Percentiles rank a stretch among this genome's conserved stretches.
phyloP scores from a whole-genome alignment of 2,113 vertebrate species.

The Eptesicus fuscus region DNA sequence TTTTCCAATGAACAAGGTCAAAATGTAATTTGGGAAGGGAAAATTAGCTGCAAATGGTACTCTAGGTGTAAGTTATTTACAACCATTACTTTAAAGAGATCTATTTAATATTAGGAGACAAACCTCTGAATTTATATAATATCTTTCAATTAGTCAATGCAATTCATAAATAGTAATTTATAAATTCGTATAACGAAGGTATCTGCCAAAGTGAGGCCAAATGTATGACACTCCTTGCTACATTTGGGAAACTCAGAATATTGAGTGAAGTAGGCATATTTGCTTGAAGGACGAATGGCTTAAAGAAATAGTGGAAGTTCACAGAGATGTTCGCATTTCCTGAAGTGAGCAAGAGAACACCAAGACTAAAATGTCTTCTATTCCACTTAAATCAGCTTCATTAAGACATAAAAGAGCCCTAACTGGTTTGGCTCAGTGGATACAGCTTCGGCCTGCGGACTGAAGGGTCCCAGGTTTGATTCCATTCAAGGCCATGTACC shows the following conservation, averaged over 20 bases:
- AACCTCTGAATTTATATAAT: not conserved
- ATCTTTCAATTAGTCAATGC: not conserved
- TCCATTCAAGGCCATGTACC: too few relatives aligned
- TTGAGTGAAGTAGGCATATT: not conserved
- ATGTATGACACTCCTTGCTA: not conserved
- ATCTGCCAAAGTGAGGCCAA: not conserved
- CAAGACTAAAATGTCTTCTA: not conserved
- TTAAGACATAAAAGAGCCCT: not conserved
- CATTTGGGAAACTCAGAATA: not conserved
- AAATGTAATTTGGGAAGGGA: not conserved
- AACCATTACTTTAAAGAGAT: not conserved
- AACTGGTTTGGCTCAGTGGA: too few relatives aligned
- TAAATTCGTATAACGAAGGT: not conserved
- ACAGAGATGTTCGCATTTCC: not conserved
- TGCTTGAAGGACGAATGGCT: not conserved
- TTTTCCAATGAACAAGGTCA: not conserved
- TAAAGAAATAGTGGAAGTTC: not conserved
- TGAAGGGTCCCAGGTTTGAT: too few relatives aligned
- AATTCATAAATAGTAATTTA: not conserved
- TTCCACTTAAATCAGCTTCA: not conserved
- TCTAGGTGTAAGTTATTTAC: not conserved
- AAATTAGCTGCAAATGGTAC: not conserved
- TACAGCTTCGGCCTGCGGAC: too few relatives aligned
- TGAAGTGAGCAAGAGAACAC: not conserved
- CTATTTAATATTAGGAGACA: not conserved